Evolutionary conservation across 64 coral and sea anemone species (phyloP), one percentile per base, ranked within the genome.

Genomic region (Montipora efflorescens): DNA sequence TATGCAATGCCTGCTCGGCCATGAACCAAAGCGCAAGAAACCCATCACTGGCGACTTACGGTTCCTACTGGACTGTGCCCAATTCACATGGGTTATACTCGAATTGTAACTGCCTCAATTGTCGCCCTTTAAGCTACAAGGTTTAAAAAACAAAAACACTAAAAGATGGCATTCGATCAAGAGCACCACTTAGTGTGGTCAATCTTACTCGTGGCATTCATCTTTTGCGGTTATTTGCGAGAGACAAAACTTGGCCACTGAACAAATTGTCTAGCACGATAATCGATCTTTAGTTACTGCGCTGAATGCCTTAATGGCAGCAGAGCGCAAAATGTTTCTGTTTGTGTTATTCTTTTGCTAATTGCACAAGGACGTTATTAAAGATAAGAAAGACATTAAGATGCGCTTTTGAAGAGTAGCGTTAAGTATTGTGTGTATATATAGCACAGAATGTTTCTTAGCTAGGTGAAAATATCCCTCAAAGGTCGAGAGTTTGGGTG

Each of bases 261-360:
- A 67, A 82, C 2, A 28, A 72, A 57, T 11, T 11, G 11, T 57
- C 53, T 71, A 71, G 22, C 59, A 18, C n/a, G 82, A 71, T 86
- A 45, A 71, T 78, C 44, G 76, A 78, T 20, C 64, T 70, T 72
- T 10, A 46, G 64, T 86, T 86, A 72, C 82, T 46, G 45, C 6
- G 45, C 1, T 49, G 50, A 72, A 49, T 71, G 44, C 45, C 5
- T 22, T 86, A 71, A 86, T 86, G 47, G 18, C 82, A 72, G 48
- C 46, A 18, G 68, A 86, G 50, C 16, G 59, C 49, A 57, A 57
- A 71, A 18, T 49, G 66, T 71, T 86, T 68, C 82, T 21, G 47
- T 86, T 67, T 21, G 66, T 86, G 61, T 68, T 71, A 72, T 86
- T 86, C n/a, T 71, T 48, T 70, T 72, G 44, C 44, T 86, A 86